Base-by-base conservation (phyloP, 2,888 invertebrate genomes). In the Melipona beecheii region DNA sequence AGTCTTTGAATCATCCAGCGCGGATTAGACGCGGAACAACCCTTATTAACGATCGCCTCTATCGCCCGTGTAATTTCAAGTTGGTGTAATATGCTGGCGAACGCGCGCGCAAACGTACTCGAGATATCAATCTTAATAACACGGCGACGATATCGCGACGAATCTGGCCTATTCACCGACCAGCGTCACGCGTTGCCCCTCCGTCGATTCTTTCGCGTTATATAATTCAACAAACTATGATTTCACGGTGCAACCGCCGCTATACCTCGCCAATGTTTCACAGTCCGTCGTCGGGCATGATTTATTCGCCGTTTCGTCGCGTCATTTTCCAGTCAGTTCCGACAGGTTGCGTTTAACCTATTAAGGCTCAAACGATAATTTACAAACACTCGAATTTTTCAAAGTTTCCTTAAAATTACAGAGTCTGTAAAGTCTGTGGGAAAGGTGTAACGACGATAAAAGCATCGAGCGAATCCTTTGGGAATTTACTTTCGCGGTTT, bases 91-190 rank as follows among this genome's bases (percentile, higher is more conserved):
- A 77, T 52, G 24, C 60, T 17, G n/a, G 52, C 73, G 78, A 68
- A 31, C 19, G 17, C 64, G 60, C 66, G 50, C 58, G n/a, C 11
- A 27, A 31, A 73, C 56, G 52, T 60, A 65, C 27, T 17, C 17
- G 17, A 75, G 84, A 84, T 83, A 84, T 66, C 31, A 24, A 84
- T 84, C 83, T 83, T 84, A 84, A 84, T 83, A 78, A 78, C 36
- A 75, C 69, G 62, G 62, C 17, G 71, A 75, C 56, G 43, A 27
- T 78, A 78, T 77, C 84, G 73, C 66, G 56, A 60, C 62, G 69
- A 74, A 77, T 82, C 77, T 84, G 17, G 56, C 54, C 62, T 78
- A 83, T 71, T 54, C 78, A 5, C 27, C 50, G 64, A 31, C 58
- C 52, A 68, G 60, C 75, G 60, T 71, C 76, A 50, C 70, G 73